These are phyloP conservation scores for Darevskia mixta DNA, from an alignment of 2,797 vertebrate species.

Conservation along the genomic window DNA sequence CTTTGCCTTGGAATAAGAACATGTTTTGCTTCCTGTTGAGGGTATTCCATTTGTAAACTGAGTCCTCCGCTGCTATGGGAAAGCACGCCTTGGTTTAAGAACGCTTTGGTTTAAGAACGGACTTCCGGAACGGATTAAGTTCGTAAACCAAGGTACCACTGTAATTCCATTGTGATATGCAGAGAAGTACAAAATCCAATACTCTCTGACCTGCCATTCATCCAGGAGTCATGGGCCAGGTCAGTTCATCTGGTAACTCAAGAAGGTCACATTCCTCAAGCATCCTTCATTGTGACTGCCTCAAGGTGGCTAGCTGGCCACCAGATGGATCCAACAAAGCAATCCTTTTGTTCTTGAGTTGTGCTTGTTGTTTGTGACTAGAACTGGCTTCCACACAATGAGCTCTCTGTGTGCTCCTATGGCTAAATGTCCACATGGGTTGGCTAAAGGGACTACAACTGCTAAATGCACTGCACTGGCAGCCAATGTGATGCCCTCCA, in stretches of 20 bases:
- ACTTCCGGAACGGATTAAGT: no score
- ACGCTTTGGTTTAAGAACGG: no score
- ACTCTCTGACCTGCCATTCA: not conserved
- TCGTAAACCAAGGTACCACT: no score
- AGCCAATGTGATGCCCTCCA: no score
- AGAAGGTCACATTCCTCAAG: not conserved
- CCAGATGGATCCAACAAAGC: not conserved
- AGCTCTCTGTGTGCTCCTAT: not conserved
- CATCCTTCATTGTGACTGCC: not conserved
- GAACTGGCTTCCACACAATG: not conserved
- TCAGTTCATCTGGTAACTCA: not conserved
- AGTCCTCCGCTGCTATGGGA: no score
- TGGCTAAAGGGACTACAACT: not conserved
- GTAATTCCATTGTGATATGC: no score
- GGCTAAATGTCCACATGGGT: not conserved
- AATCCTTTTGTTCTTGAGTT: not conserved
- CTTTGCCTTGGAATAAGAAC: no score
- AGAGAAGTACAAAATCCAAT: no score
- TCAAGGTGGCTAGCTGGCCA: no score
- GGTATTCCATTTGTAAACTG: no score
- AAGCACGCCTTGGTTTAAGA: no score
- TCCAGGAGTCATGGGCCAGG: not conserved
- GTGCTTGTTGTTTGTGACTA: not conserved
- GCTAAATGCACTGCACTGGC: not conserved
- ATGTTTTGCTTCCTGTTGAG: no score